Evolutionary conservation across 2,797 vertebrate genomes (phyloP), one percentile per base, ranked within the genome.

Genomic region (Danio kyathit): DNA sequence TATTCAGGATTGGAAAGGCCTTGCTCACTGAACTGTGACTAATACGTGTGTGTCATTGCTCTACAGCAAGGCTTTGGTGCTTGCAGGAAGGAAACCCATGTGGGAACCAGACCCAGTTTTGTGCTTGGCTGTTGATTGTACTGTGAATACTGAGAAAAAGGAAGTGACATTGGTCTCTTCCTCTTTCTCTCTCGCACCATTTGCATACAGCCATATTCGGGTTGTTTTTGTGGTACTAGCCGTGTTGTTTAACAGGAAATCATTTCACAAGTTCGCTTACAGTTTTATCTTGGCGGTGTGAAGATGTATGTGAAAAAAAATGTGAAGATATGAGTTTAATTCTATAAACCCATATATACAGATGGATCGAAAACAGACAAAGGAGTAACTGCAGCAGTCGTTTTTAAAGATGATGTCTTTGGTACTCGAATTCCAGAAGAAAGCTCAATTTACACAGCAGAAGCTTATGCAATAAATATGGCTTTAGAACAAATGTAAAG

Each of bases 11-110:
- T 63, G 49, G 64, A 54, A 76, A 64, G 70, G 49, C 59, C 65
- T 82, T 82, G 63, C 16, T 83, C 77, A 6, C 63, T 76, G 60
- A 59, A 54, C 67, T 66, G 11, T 0, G 84, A 69, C 2, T 57
- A 60, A 46, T 64, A 6, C 73, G 21, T 17, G 76, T 69, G 21
- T 79, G 71, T 78, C 66, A 84, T 57, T 82, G 13, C 41, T 57
- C 17, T 44, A 49, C 17, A 49, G 51, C 60, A 63, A 16, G 17
- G 66, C 74, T 73, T 72, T 71, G 67, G 78, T 79, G 74, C 46
- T 79, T 7, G 88, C 85, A 91, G 90, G 90, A 91, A 90, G 81
- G 76, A 1, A 67, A 74, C 65, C 60, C 84, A 84, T 90, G 83
- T 87, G 81, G 71, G 88, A 92, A 90, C 65, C 75, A 78, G 48